These are phyloP conservation scores for Rotaria macrura DNA, from an alignment of 2,888 invertebrate species.

Conservation along the genomic window DNA sequence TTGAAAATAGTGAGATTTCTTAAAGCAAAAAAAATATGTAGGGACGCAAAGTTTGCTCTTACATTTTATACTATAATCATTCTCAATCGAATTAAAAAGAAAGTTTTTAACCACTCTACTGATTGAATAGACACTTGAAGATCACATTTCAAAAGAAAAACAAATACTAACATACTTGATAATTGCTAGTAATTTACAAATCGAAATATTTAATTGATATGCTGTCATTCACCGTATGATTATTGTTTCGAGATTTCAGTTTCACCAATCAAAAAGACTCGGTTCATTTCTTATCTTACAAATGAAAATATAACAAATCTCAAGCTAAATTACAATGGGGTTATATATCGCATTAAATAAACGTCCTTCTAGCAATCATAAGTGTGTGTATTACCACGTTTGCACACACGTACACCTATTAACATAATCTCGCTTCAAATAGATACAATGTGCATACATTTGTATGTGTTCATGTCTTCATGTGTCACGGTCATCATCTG, in stretches of 20 bases:
- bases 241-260: too few species aligned
- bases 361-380: neutral
- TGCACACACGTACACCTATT: neutral
- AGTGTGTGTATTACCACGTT: neutral
- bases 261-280: neutral
- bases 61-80: neutral
- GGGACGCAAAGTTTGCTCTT: neutral
- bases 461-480: neutral
- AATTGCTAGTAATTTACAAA: too few species aligned
- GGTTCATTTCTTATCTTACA: neutral
- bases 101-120: too few species aligned
- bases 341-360: neutral
- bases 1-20: neutral
- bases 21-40: neutral
- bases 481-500: neutral
- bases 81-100: neutral
- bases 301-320: neutral
- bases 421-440: neutral
- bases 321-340: neutral
- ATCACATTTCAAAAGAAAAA: too few species aligned
- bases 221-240: too few species aligned
- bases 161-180: too few species aligned
- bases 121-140: too few species aligned
- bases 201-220: too few species aligned
- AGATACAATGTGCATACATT: neutral